Evolutionary conservation across 37 sponge, comb jelly and placozoan species (phyloP), one percentile per base, ranked within the genome.

Genomic region (Tethya wilhelma): DNA sequence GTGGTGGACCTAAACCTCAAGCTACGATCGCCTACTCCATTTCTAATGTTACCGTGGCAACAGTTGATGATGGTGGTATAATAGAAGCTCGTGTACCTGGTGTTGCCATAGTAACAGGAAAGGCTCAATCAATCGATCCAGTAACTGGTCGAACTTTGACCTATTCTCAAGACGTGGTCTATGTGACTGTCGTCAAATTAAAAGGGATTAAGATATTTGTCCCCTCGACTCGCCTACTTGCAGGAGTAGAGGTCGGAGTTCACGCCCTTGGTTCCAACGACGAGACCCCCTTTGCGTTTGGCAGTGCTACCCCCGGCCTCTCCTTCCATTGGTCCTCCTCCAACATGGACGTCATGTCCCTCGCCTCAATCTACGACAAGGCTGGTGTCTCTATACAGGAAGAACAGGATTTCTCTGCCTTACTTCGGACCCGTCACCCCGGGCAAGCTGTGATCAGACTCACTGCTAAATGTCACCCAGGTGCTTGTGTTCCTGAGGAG

Each of bases 221-320:
- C 22, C 85, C 91, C 19, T 64, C 85, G 23, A 84, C 75, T 22
- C 74, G 69, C 38, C 82, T 96, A 4, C 79, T 96, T 2, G 82
- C 83, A n/a, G 97, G 89, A 34, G 83, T 67, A 23, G 84, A 83
- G 39, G 91, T 94, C 0, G 67, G 44, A 0, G 56, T 93, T 0
- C 63, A 79, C 22, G 96, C 90, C 1, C 42, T 68, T 64, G 96
- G 94, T n/a, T 3, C 75, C 1, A 44, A 69, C 34, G 81, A 86
- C 42, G 96, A 96, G 68, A 84, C 86, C n/a, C 95, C 95, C 22
- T 93, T 96, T 58, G 29, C 84, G 29, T 96, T 96, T 64, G 87
- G 43, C 5, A 74, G 79, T 76, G 46, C 78, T 6, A n/a, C 49
- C n/a, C 84, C 82, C 0, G 82, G 82, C 1, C 37, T 96, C 2